A percentile compares a stretch with the other conserved stretches of the same genome.
These are phyloP conservation scores for Lepidonotus clava DNA, from an alignment of 2,888 invertebrate species.

Conservation along the genomic window DNA sequence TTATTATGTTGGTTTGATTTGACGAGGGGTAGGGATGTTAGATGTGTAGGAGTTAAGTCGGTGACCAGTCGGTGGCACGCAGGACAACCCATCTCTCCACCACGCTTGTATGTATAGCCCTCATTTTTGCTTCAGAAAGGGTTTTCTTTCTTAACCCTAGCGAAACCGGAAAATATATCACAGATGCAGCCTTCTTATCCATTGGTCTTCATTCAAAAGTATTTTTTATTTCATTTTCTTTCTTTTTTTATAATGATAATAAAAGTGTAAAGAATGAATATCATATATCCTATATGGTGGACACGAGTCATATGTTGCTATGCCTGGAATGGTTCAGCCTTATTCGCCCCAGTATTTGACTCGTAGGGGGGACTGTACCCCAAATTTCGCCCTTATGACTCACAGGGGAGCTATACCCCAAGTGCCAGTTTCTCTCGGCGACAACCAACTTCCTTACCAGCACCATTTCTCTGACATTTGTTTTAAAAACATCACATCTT, in stretches of 20 bases:
- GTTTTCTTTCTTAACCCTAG: conserved; percentile 6
- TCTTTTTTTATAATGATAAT: conserved; percentile 35
- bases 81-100: not conserved
- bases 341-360: conserved; percentile 10
- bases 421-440: not conserved
- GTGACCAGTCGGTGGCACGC: not conserved
- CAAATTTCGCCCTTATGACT: conserved; percentile 15
- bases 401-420: not conserved
- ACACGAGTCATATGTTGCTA: conserved; percentile 20
- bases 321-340: conserved; percentile 49
- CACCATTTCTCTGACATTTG: conserved; percentile 51
- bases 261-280: conserved; percentile 50
- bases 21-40: too few relatives aligned
- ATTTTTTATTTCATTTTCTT: conserved; percentile 44
- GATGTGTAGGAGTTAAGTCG: not conserved
- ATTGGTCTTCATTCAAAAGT: conserved; percentile 49
- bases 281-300: conserved; percentile 44
- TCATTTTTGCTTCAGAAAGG: not conserved
- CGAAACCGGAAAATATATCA: conserved; percentile 47
- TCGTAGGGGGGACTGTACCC: conserved; percentile 24
- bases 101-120: conserved; percentile 28
- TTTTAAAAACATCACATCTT: conserved; percentile 37
- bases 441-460: conserved; percentile 11
- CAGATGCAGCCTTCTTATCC: conserved; percentile 50
- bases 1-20: too few relatives aligned